Evolutionary conservation across 2,797 vertebrate species (phyloP).

Genomic region (Erpetoichthys calabaricus): DNA sequence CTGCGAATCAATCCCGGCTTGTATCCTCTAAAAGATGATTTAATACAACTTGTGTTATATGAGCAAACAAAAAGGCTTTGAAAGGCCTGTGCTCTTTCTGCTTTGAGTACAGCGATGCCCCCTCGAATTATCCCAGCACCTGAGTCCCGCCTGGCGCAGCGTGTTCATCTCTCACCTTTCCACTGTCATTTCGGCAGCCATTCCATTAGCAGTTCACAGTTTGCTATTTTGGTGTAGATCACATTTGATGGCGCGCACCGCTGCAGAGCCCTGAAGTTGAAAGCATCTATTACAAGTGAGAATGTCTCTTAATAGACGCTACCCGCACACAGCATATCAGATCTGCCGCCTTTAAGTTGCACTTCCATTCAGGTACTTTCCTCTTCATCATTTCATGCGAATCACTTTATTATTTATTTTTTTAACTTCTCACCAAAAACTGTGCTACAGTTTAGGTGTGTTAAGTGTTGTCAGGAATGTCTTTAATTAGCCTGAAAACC

Average conservation of each 20-base stretch:
- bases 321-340: background rate
- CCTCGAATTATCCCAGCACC: no score
- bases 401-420: background rate
- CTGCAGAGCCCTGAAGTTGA: conserved; percentile 39
- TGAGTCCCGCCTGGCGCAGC: no score
- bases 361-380: conserved; percentile 10
- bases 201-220: background rate
- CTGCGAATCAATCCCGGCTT: no score
- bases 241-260: conserved; percentile 48
- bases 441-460: conserved; percentile 5
- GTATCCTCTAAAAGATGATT: no score
- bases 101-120: no score
- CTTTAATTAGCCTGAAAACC: conserved; percentile 11
- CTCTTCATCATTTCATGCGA: background rate
- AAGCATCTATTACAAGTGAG: conserved; percentile 37
- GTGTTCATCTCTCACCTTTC: no score
- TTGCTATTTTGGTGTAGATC: background rate
- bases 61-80: no score
- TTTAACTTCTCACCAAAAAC: conserved; percentile 13
- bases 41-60: no score
- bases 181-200: background rate
- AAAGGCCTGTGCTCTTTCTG: no score
- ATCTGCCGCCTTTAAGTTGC: background rate
- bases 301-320: background rate
- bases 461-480: conserved; percentile 7